Percentiles rank a stretch among this genome's conserved stretches.
phyloP scores from a whole-genome alignment of 1,140 invertebrate species.

The Popillia japonica region DNA sequence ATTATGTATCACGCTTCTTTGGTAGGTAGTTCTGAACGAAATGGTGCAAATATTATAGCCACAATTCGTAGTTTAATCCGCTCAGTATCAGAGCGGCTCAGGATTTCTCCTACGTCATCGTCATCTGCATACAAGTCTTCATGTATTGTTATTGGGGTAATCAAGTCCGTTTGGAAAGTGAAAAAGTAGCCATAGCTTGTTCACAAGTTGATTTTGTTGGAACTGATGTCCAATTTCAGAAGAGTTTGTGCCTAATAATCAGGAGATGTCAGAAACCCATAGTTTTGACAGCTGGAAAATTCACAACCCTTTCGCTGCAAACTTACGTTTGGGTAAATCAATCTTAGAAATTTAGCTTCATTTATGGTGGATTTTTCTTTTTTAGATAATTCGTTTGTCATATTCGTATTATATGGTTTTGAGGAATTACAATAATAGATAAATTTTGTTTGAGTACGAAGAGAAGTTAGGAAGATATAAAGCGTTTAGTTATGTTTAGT shows the following conservation, averaged over 20 bases:
- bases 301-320: slow-evolving; percentile 2
- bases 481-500: too few species aligned
- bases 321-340: slow-evolving; percentile 35
- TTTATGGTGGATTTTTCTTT: neutral
- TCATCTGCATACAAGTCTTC: slow-evolving; percentile 7
- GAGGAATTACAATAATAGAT: slow-evolving; percentile 11
- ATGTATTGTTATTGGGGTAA: slow-evolving; percentile 38
- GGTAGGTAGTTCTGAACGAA: neutral
- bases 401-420: slow-evolving; percentile 41
- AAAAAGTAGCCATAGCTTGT: neutral
- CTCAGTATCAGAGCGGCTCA: neutral
- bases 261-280: slow-evolving; percentile 35
- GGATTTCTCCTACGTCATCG: slow-evolving; percentile 22
- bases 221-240: slow-evolving; percentile 37
- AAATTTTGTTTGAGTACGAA: too few species aligned
- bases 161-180: slow-evolving; percentile 32
- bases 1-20: slow-evolving; percentile 36
- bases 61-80: neutral
- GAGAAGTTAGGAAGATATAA: too few species aligned
- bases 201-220: slow-evolving; percentile 36
- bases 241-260: slow-evolving; percentile 9
- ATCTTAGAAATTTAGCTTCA: neutral
- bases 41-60: too few species aligned
- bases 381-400: slow-evolving; percentile 35
- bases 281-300: slow-evolving; percentile 34